Base-by-base conservation (phyloP, 2,797 vertebrate genomes). In the Trematomus bernacchii region DNA sequence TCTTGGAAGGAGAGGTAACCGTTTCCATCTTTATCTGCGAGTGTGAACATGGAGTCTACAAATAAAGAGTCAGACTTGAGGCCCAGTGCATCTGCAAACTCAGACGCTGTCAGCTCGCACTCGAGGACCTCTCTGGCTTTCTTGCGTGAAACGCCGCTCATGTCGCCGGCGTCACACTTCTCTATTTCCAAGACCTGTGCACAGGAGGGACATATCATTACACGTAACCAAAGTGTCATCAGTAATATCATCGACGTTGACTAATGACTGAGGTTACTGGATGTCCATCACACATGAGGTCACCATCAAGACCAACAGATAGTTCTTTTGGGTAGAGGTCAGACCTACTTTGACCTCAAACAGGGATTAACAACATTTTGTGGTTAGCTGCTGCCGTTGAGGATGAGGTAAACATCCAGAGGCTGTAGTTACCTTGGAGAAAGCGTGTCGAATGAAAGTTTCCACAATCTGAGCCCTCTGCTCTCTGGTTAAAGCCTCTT, bases 1-100 rank as follows among this genome's bases (percentile, higher is more conserved):
- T 99, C 98, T 59, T 96, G 95, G 89, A 98, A 98, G 59, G 97
- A 99, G 77, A 99, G 95, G 92, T 98, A 99, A 14, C 98, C 97
- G 0, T 99, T 99, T 72, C 97, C 94, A 0, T 99, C 98, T 87
- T 98, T 97, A 90, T 99, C 98, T 0, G 98, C 98, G 12, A 98
- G 85, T 1, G 96, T 96, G 90, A 99, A 99, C 98, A 99, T 99
- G 86, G 97, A 97, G 44, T 99, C 96, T 82, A 99, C 96, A 70
- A 99, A 99, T 57, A 96, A 92, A 14, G 97, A 98, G 75, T 97
- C 93, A 0, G 95, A 90, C 69, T 98, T 97, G 69, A 99, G 95
- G 12, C 97, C 97, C 42, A 99, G 89, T 0, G 96, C 96, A 12
- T 97, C 94, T 0, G 98, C 97, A 85, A 99, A 98, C 89, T 99